Conservation (phyloP, 2,113 vertebrate genomes). For the Narcine bancroftii region DNA sequence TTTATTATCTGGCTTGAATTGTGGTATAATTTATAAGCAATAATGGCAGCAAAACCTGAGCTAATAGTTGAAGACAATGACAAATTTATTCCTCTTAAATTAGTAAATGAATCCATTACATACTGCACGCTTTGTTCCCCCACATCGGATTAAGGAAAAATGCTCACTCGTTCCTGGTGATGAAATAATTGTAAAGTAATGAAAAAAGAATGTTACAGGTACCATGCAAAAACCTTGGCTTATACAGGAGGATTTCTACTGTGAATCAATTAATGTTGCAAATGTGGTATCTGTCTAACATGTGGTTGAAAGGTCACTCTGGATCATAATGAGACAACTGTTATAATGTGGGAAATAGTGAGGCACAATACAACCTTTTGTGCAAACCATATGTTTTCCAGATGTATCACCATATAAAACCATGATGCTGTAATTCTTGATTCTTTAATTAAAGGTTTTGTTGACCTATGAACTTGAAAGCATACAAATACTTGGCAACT, state of each 20-base stretch:
- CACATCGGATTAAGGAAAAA: neutral
- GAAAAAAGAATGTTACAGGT: neutral
- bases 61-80: neutral
- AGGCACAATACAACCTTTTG: neutral
- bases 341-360: slow-evolving; percentile 7
- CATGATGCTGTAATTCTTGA: neutral
- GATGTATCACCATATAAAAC: neutral
- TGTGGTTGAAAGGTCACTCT: neutral
- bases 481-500: slow-evolving; percentile 6
- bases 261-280: neutral
- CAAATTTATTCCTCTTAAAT: neutral
- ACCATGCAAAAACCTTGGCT: neutral
- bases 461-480: neutral
- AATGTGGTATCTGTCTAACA: neutral
- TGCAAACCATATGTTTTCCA: neutral
- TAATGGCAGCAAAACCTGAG: neutral
- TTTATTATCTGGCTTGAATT: too few relatives aligned
- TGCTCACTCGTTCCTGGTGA: neutral
- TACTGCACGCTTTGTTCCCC: neutral
- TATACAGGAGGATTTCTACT: neutral
- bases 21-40: too few relatives aligned
- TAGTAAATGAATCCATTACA: neutral
- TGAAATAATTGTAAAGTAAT: neutral
- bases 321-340: slow-evolving; percentile 22
- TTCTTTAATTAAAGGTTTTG: slow-evolving; percentile 15